phyloP scores from a whole-genome alignment of 2,113 vertebrate genomes.

The Sturnira hondurensis region DNA sequence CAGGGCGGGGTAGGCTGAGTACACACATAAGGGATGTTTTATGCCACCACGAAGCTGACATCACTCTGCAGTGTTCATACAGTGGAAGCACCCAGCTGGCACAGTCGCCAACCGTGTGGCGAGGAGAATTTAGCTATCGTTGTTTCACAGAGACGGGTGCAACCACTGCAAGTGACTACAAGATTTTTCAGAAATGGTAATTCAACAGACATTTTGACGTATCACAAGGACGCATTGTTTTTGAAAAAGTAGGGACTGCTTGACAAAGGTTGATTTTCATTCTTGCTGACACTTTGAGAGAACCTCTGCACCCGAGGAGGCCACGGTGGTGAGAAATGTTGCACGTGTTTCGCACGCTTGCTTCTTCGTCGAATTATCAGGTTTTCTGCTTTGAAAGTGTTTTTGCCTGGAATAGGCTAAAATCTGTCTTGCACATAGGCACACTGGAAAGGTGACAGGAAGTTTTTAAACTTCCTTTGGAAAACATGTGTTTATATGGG shows the following conservation, averaged over 20 bases:
- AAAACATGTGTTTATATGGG: background rate
- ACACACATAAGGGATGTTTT: background rate
- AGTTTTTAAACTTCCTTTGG: background rate
- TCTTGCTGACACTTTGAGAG: constrained; percentile 29
- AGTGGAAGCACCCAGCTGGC: background rate
- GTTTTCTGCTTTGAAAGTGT: constrained; percentile 18
- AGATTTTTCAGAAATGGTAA: constrained; percentile 25
- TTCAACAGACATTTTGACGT: background rate
- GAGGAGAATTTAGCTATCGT: background rate
- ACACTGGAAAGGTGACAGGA: background rate
- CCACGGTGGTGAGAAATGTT: constrained; percentile 9
- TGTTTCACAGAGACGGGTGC: background rate
- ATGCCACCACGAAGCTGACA: too few species aligned
- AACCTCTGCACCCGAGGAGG: background rate
- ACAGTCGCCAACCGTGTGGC: background rate
- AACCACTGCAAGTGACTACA: background rate
- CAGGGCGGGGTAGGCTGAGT: background rate
- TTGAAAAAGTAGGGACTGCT: background rate
- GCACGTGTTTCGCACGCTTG: background rate
- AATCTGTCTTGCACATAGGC: background rate
- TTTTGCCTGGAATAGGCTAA: constrained; percentile 3
- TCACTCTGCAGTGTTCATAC: background rate
- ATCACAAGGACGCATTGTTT: background rate
- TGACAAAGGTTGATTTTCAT: constrained; percentile 38
- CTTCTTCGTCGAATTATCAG: background rate